Evolutionary conservation across 2,113 vertebrate species (phyloP), one percentile per base, ranked within the genome.

Genomic region (Willisornis vidua): DNA sequence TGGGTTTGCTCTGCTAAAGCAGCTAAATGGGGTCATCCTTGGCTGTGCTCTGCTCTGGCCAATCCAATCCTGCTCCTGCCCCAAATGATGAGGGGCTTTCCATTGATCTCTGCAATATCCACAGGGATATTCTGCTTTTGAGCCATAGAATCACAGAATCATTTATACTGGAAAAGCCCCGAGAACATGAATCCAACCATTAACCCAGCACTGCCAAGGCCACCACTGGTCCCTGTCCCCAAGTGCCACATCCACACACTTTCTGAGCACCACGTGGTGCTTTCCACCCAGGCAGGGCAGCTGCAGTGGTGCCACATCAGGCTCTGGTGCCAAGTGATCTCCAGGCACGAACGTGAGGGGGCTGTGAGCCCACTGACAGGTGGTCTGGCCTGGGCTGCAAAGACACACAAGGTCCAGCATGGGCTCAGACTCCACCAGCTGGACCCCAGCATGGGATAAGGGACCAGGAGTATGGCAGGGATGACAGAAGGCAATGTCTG

Each of bases 41-140:
- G 41, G 59, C 43, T 68, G 12, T 39, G 7, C 9, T 51, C 4
- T 37, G 51, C 19, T 45, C n/a, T 62, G 6, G 7, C 3, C 0
- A 17, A 23, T 45, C 35, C 59, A 72, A 75, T 48, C 72, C 39
- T 48, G 22, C 9, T 52, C 39, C 65, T 59, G 35, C 13, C 57
- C 19, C 3, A 0, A 66, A 35, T 2, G 3, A 25, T 0, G 12
- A 9, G 7, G 10, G 12, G 58, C 59, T 58, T 87, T 48, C 55
- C 74, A 54, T 1, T 10, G 3, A 29, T 19, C 26, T 77, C 33
- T 20, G 14, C 2, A 19, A 33, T 31, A 62, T 10, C n/a, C 12
- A 3, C 5, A 6, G 3, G 16, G 70, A 70, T n/a, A n/a, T 19
- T 8, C 14, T 9, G 62, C 46, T 76, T 31, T 78, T 3, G 1